Evolutionary conservation across 2,113 vertebrate species (phyloP).

Genomic region (Macrotus californicus): DNA sequence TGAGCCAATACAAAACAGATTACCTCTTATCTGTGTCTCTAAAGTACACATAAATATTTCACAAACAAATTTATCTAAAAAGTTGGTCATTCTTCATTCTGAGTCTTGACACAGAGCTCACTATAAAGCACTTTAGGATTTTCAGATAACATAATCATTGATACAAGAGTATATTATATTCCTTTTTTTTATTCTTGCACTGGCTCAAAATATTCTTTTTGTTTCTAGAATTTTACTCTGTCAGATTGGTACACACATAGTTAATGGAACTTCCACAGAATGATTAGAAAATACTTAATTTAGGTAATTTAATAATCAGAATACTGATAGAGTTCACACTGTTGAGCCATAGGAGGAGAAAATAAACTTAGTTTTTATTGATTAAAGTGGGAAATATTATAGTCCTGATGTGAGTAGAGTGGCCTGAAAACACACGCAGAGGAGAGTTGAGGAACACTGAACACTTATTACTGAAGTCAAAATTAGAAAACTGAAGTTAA

Average conservation of each 20-base stretch:
- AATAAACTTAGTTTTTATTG: not conserved
- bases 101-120: slow-evolving; percentile 75
- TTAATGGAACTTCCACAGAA: not conserved
- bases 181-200: slow-evolving; percentile 43
- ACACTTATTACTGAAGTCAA: not conserved
- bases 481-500: not conserved
- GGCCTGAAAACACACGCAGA: not conserved
- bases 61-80: slow-evolving; percentile 85
- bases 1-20: slow-evolving; percentile 84
- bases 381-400: not conserved
- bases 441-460: not conserved
- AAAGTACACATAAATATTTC: slow-evolving; percentile 85
- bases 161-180: slow-evolving; percentile 55
- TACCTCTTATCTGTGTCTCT: slow-evolving; percentile 80
- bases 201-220: slow-evolving; percentile 55
- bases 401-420: not conserved
- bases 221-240: slow-evolving; percentile 57
- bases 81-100: slow-evolving; percentile 79
- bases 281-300: slow-evolving; percentile 46
- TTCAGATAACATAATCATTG: slow-evolving; percentile 70
- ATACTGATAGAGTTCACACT: not conserved
- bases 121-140: slow-evolving; percentile 73
- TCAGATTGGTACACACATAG: not conserved
- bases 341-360: not conserved
- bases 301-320: slow-evolving; percentile 39